Evolutionary conservation across 2,113 vertebrate genomes (phyloP).

Genomic region (Marmota monax): DNA sequence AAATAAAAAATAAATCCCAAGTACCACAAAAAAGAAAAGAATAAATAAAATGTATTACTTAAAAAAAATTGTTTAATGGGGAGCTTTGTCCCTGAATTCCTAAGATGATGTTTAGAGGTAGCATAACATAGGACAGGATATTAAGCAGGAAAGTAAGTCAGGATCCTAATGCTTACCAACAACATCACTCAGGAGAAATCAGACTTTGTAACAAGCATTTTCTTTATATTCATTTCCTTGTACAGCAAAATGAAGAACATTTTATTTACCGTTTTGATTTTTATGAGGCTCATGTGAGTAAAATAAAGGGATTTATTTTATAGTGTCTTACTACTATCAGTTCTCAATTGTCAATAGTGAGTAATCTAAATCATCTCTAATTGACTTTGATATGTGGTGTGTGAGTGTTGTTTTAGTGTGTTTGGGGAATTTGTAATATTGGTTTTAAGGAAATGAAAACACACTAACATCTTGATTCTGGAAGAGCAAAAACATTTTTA

Average conservation of each 20-base stretch:
- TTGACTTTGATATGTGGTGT: background rate
- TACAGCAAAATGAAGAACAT: background rate
- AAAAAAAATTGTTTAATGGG: background rate
- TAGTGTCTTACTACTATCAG: background rate
- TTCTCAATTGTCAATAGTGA: background rate
- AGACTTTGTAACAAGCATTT: background rate
- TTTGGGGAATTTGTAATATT: background rate
- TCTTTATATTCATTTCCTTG: background rate
- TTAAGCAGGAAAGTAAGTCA: background rate
- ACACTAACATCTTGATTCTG: background rate
- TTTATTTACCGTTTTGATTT: background rate
- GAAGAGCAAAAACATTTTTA: background rate
- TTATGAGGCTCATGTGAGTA: background rate
- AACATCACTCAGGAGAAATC: background rate
- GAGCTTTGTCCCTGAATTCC: background rate
- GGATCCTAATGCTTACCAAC: background rate
- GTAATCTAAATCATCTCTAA: background rate
- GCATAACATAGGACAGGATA: background rate
- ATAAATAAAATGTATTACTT: no score
- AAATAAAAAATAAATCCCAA: no score
- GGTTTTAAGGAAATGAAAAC: background rate
- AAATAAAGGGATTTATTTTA: constrained; percentile 20
- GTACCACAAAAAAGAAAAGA: no score
- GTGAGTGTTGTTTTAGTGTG: background rate
- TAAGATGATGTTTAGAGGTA: background rate